These are phyloP conservation scores for Desoria tigrina DNA, from an alignment of 2,888 invertebrate genomes.

Conservation along the genomic window DNA sequence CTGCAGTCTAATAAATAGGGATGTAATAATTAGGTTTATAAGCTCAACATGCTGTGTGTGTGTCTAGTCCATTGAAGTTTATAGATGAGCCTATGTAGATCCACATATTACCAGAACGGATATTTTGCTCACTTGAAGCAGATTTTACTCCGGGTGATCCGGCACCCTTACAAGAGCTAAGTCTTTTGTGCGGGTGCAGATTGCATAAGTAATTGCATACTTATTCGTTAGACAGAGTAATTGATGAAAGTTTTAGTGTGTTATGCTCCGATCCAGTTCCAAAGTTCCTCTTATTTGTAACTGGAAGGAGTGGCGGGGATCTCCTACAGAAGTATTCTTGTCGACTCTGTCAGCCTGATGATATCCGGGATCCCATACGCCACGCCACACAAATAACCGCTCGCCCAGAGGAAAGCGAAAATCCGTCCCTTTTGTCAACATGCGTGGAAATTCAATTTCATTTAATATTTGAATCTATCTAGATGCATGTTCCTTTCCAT, in stretches of 20 bases:
- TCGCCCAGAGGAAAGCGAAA: too few species aligned
- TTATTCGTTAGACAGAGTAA: constrained; percentile 21
- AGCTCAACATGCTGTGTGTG: neutral
- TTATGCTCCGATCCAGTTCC: neutral
- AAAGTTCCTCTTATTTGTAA: neutral
- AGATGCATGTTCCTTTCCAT: too few species aligned
- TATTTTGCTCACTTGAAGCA: neutral
- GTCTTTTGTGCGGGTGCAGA: constrained; percentile 30
- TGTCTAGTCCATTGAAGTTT: neutral
- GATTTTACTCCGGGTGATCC: neutral
- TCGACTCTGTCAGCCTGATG: too few species aligned
- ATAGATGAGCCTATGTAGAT: neutral
- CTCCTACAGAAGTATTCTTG: too few species aligned
- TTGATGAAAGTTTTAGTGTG: constrained; percentile 19
- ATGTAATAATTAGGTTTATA: neutral
- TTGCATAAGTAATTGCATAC: constrained; percentile 29
- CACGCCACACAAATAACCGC: too few species aligned
- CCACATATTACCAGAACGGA: neutral
- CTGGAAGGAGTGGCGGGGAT: too few species aligned
- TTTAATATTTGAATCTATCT: too few species aligned
- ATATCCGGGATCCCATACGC: too few species aligned
- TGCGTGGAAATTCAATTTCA: constrained; percentile 6
- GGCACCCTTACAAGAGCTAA: neutral
- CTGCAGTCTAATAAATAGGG: neutral
- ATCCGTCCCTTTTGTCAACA: constrained; percentile 8